Evolutionary conservation across 2,113 vertebrate species (phyloP), one percentile per base, ranked within the genome.

Genomic region (Phalacrocorax carbo): DNA sequence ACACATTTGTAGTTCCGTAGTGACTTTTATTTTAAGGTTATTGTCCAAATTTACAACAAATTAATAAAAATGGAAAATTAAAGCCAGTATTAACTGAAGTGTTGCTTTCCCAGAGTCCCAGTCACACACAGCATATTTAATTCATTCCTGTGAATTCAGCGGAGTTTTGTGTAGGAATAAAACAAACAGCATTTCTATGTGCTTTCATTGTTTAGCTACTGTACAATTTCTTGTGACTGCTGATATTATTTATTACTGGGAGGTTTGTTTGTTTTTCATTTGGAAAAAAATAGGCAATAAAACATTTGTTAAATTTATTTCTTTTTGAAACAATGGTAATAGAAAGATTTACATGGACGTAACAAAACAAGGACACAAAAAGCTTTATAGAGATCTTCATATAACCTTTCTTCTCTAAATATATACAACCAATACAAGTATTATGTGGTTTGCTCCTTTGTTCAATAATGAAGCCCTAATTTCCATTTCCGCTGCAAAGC

Each of bases 161-260:
- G 0, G 44, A 52, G 70, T 36, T 92, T 89, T 86, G 48, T 44
- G 36, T 55, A 82, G 86, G 75, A 96, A 86, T 75, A 90, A 95
- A 93, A 62, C 46, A 85, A 91, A 70, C 52, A 84, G 30, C 21
- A 82, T 84, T 94, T 94, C 88, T 82, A 76, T 93, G 80, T 82
- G 90, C 36, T 32, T 94, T 90, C 86, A 93, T 93, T 95, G 90
- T 94, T 93, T 93, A 92, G 85, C 77, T 93, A 93, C 90, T 87
- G 81, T 65, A 86, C 15, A 52, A 55, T 82, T 96, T 90, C 77
- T 94, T 84, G 57, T 92, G 61, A 84, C 88, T 89, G 88, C 30
- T 92, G 90, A 89, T 93, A 93, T 95, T 95, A 97, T 94, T 96
- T 96, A 94, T 91, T 92, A 90, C 77, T 84, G 82, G 23, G 57